Conservation (phyloP, 1,140 invertebrate species). For the Pollicipes pollicipes region DNA sequence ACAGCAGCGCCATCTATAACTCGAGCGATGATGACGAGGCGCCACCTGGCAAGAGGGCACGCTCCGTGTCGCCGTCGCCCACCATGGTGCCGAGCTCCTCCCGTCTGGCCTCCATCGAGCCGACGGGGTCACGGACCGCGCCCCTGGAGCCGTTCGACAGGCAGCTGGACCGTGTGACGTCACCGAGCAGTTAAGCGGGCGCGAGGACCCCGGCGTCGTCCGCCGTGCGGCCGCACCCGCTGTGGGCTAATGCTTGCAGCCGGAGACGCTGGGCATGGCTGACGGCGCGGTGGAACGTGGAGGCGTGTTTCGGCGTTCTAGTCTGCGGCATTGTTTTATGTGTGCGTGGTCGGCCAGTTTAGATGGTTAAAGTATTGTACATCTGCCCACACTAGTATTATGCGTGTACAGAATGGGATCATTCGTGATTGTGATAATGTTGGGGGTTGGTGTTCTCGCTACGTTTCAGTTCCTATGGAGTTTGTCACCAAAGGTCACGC, state of each 20-base stretch:
- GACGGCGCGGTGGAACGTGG: not conserved
- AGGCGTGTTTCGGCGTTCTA: not conserved
- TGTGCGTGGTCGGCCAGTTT: not conserved
- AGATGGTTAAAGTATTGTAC: not conserved
- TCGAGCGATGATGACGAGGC: conserved; percentile 13
- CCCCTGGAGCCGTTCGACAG: not conserved
- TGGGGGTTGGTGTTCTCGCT: not conserved
- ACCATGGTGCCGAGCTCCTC: not conserved
- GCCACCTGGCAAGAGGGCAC: not conserved
- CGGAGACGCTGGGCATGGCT: too few species aligned
- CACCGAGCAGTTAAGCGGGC: not conserved
- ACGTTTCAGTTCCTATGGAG: not conserved
- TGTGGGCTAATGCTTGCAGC: too few species aligned
- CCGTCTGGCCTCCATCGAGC: not conserved
- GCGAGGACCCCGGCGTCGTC: too few species aligned
- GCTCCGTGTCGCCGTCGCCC: not conserved
- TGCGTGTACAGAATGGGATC: not conserved
- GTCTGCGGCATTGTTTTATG: not conserved
- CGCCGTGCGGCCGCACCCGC: too few species aligned
- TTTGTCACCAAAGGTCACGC: not conserved
- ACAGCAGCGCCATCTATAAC: conserved; percentile 16
- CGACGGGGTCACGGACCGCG: too few species aligned
- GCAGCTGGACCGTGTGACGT: not conserved
- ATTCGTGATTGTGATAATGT: not conserved
- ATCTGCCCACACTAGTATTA: not conserved